Evolutionary conservation across 2,797 vertebrate species (phyloP), one percentile per base, ranked within the genome.

Genomic region (Pseudochirops cupreus): DNA sequence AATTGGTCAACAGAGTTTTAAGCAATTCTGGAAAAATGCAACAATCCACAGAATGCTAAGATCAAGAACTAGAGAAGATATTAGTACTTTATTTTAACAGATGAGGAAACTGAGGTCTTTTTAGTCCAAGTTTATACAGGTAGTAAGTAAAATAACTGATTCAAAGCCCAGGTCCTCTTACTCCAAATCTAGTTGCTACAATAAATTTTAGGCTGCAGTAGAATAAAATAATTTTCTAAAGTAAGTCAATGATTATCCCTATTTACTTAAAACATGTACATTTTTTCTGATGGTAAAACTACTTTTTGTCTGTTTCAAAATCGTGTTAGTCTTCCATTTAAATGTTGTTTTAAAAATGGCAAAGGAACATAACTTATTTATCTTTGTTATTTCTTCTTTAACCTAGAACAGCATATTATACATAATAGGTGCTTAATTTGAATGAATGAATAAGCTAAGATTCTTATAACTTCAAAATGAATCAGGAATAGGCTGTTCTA

Each of bases 291-390:
- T 59, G 62, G 93, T 53, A 94, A 87, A 94, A 46, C 21, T 82
- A 46, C 67, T n/a, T 39, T n/a, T 16, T 57, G n/a, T 93, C 57
- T 39, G 16, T 90, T 97, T 96, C 94, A 54, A 95, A 96, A 96
- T 55, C 6, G 6, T 46, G 18, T 39, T 46, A 82, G 93, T 92
- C 91, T 96, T 94, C 82, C 56, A 5, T 82, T 94, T 97, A 94
- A 96, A 87, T 67, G 11, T 58, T 46, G 90, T 91, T 74, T 82
- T 39, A 82, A 46, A 82, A 82, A 46, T 82, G 67, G n/a, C 2
- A 46, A 82, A 82, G n/a, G 67, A 24, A 21, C n/a, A 82, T 46
- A 46, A 10, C n/a, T 82, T 82, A 21, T 82, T 46, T 82, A 82
- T 82, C 67, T 46, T 82, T 82, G 5, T 39, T 46, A 82, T 82